Base-by-base conservation (phyloP, 2,113 vertebrate genomes). In the Menidia beryllina region DNA sequence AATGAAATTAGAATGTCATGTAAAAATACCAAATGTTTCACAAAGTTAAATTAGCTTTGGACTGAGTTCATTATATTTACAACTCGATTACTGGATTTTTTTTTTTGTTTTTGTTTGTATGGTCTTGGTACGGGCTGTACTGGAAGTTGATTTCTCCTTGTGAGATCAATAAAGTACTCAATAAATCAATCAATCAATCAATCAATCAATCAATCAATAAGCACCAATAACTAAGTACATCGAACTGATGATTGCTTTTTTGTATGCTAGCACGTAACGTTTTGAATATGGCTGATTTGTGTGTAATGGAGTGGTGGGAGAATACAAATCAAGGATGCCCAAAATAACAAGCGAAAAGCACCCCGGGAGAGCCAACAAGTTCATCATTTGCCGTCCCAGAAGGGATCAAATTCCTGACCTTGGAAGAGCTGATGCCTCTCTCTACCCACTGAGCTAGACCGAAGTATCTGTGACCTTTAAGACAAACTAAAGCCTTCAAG, bases 381-480 rank as follows among this genome's bases (percentile, higher is more conserved):
- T 69, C 39, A 60, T 62, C 4, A 49, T 63, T 49, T 55, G 65
- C 56, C 38, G 65, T 17, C 67, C 50, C 62, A 64, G 52, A 10
- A 10, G 67, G 53, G 61, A 56, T 63, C 62, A 24, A 39, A 68
- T 45, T 60, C 23, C 41, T n/a, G 62, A 55, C 61, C 7, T 59
- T 27, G 59, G 25, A 73, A 55, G 53, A 74, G 30, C 55, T 63
- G 55, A 58, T 54, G 62, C 23, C 30, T 49, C 53, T 60, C 53
- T 65, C 27, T 48, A 10, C 39, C 49, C 39, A 4, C 38, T 49
- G 67, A 62, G 53, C 25, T 43, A 7, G 51, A 72, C 66, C 73
- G 13, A 55, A 61, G 62, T 36, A n/a, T 48, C 48, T 59, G 43
- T 78, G 58, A 72, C 75, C 65, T 77, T 77, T 69, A 74, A 82